Evolutionary conservation across 1,140 invertebrate species (phyloP), one percentile per base, ranked within the genome.

Genomic region (Trinorchestia longiramus): DNA sequence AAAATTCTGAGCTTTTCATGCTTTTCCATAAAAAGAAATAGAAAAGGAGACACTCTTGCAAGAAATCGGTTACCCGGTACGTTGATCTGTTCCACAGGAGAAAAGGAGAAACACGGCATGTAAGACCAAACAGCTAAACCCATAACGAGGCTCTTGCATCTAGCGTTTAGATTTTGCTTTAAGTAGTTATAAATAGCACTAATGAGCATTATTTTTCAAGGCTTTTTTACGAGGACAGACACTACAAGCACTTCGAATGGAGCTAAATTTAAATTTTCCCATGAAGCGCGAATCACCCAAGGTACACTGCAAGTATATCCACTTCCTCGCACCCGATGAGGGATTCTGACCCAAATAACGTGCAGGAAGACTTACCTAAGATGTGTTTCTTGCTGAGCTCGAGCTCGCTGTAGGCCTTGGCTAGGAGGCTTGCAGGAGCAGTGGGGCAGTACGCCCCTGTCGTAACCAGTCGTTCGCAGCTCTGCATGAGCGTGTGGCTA

Each of bases 401-500:
- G 96, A 99, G 98, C 98, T 99, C 99, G 97, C 99, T 98, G 97
- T 99, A 99, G 97, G 99, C 99, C 97, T 98, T 98, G 94, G 98
- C 98, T 97, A 99, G 98, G 96, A 99, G 98, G 97, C 98, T 98
- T 95, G 98, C 98, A 95, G 99, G 99, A 97, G 99, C 98, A 95
- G 98, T 98, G 94, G 99, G 98, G 97, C 98, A 98, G 97, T 99
- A 99, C 97, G 98, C 98, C 95, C 99, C 99, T 96, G 98, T 97
- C 43, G 97, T 98, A 94, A 99, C 99, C 97, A 99, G 98, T 97
- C 99, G 98, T 97, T 99, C 99, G 97, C 99, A 99, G 53, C 99
- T 99, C 97, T 98, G 98, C 99, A 99, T 99, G 96, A 99, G 97
- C 97, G 98, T 98, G 96, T 98, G 98, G 41, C 99, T 99, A 97